Evolutionary conservation across 2,113 vertebrate species (phyloP).

Genomic region (Oryzias celebensis): DNA sequence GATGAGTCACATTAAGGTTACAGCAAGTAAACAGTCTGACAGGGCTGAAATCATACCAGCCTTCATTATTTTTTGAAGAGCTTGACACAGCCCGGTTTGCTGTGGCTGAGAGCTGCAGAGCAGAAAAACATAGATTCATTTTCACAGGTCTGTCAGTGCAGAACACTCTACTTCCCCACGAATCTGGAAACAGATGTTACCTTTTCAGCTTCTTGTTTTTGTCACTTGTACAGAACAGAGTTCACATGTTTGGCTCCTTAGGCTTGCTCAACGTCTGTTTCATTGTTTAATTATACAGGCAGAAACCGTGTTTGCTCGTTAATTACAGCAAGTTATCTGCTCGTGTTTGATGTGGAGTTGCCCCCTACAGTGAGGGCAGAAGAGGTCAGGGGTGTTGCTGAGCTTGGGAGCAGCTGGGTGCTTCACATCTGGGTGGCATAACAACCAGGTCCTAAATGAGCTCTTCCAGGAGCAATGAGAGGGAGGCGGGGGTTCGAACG

Average conservation of each 20-base stretch:
- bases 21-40: slow-evolving; percentile 32
- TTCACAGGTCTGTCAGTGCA: slow-evolving; percentile 23
- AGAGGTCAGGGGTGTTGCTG: slow-evolving; percentile 43
- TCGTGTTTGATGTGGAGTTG: slow-evolving; percentile 12
- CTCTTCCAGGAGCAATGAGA: slow-evolving; percentile 16
- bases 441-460: slow-evolving; percentile 32
- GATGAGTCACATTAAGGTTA: slow-evolving; percentile 34
- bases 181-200: slow-evolving; percentile 39
- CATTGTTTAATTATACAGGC: slow-evolving; percentile 53
- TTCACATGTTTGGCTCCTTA: slow-evolving; percentile 29
- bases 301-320: slow-evolving; percentile 41
- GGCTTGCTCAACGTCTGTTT: slow-evolving; percentile 29
- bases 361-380: slow-evolving; percentile 47
- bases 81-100: slow-evolving; percentile 63
- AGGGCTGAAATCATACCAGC: slow-evolving; percentile 32
- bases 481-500: background rate
- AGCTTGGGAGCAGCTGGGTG: slow-evolving; percentile 55
- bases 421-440: slow-evolving; percentile 56
- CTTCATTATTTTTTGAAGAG: slow-evolving; percentile 41
- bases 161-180: slow-evolving; percentile 8
- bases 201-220: background rate
- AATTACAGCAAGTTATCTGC: slow-evolving; percentile 41
- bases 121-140: slow-evolving; percentile 20
- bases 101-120: slow-evolving; percentile 33
- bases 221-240: slow-evolving; percentile 18